phyloP scores from a whole-genome alignment of 2,888 invertebrate species.

The Drosophila kanekoi region DNA sequence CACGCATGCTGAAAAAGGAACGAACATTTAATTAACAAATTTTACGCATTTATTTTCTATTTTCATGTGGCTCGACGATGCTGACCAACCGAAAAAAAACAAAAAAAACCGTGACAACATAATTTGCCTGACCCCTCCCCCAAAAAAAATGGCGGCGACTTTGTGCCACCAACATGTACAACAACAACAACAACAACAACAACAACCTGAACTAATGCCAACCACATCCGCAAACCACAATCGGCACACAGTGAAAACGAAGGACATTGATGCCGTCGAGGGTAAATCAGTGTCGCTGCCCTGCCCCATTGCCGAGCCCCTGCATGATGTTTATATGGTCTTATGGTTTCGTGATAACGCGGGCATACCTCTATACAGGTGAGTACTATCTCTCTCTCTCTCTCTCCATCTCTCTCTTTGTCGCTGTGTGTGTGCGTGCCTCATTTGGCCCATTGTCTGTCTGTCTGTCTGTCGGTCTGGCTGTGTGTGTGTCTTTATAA shows the following conservation, averaged over 20 bases:
- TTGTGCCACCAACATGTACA: slow-evolving; percentile 22
- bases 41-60: slow-evolving; percentile 80
- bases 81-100: slow-evolving; percentile 50
- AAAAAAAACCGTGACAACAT: slow-evolving; percentile 66
- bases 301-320: slow-evolving; percentile 93
- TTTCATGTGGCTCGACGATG: slow-evolving; percentile 61
- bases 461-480: not conserved
- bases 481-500: slow-evolving; percentile 53
- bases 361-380: slow-evolving; percentile 95
- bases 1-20: slow-evolving; percentile 53
- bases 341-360: slow-evolving; percentile 96
- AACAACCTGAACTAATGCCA: slow-evolving; percentile 41
- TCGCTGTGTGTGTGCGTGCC: slow-evolving; percentile 22
- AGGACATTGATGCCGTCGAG: slow-evolving; percentile 94
- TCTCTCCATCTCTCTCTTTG: not conserved
- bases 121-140: slow-evolving; percentile 61
- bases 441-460: slow-evolving; percentile 56
- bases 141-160: slow-evolving; percentile 47
- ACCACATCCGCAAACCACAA: slow-evolving; percentile 46
- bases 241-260: slow-evolving; percentile 88
- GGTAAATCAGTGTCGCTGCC: slow-evolving; percentile 94
- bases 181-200: slow-evolving; percentile 20
- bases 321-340: slow-evolving; percentile 96
- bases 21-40: slow-evolving; percentile 78
- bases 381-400: slow-evolving; percentile 45